Conservation (phyloP, 2,888 invertebrate genomes). For the Lasius platythorax region DNA sequence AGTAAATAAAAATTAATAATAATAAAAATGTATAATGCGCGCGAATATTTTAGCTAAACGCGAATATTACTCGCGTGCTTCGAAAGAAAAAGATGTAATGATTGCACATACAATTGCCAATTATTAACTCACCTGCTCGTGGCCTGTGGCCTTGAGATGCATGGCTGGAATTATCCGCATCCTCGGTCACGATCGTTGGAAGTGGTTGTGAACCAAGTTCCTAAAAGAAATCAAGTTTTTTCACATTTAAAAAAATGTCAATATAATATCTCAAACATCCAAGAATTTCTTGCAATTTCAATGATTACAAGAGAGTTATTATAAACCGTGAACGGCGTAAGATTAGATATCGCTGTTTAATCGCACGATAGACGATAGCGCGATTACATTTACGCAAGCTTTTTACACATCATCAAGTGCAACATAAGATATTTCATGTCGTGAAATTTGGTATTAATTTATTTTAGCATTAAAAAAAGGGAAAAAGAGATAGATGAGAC, state of each 20-base stretch:
- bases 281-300: not conserved
- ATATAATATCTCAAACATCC: not conserved
- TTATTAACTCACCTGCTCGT: constrained; percentile 88
- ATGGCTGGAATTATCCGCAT: constrained; percentile 85
- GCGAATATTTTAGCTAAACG: not conserved
- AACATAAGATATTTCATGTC: not conserved
- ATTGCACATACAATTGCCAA: constrained; percentile 5
- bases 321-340: constrained; percentile 30
- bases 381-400: constrained; percentile 59
- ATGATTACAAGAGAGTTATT: constrained; percentile 12
- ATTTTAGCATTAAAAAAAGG: not conserved
- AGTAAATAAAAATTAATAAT: not conserved
- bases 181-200: constrained; percentile 88
- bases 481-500: not conserved
- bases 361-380: constrained; percentile 53
- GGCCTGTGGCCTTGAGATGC: constrained; percentile 86
- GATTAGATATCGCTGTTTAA: constrained; percentile 70
- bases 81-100: constrained; percentile 22
- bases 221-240: constrained; percentile 82
- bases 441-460: constrained; percentile 12
- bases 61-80: not conserved
- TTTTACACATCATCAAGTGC: not conserved
- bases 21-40: constrained; percentile 4
- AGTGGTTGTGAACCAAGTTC: constrained; percentile 89
- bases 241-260: not conserved